These are phyloP conservation scores for Paramacrobiotus metropolitanus DNA, from an alignment of 1,140 invertebrate species.

Conservation along the genomic window DNA sequence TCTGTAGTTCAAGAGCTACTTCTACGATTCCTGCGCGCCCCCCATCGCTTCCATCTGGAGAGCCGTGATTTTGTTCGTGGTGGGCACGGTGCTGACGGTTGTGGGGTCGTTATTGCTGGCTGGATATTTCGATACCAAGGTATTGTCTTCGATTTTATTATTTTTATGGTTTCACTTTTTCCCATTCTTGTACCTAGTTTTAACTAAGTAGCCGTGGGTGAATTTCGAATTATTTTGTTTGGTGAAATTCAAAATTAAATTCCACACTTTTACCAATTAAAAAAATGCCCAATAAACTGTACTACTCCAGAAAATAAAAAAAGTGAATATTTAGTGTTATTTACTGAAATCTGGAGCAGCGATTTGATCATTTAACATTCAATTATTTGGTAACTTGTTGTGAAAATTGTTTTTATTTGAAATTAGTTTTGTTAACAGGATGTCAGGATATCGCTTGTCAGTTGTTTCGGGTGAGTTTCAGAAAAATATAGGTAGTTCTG, in stretches of 20 bases:
- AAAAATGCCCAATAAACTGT: neutral
- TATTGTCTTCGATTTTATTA: slow-evolving; percentile 20
- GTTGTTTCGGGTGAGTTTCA: too few relatives aligned
- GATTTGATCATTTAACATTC: too few relatives aligned
- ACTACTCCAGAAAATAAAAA: neutral
- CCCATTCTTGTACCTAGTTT: too few relatives aligned
- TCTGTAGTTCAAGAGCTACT: neutral
- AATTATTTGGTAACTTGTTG: too few relatives aligned
- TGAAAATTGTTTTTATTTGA: too few relatives aligned
- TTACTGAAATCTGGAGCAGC: too few relatives aligned
- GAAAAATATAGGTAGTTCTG: too few relatives aligned
- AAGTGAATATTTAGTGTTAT: too few relatives aligned
- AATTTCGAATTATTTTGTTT: neutral
- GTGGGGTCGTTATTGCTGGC: slow-evolving; percentile 46
- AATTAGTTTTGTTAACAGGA: too few relatives aligned
- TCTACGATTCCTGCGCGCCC: neutral
- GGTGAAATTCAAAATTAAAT: slow-evolving; percentile 5
- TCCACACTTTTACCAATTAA: neutral
- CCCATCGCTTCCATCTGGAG: slow-evolving; percentile 32
- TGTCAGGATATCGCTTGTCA: too few relatives aligned
- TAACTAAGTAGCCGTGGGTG: too few relatives aligned
- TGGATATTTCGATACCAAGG: slow-evolving; percentile 47
- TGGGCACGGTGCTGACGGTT: slow-evolving; percentile 43
- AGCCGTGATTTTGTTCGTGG: slow-evolving; percentile 43
- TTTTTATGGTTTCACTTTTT: too few relatives aligned